Evolutionary conservation across 35 echinoderm and acorn worm genomes (phyloP).

Genomic region (Apostichopus parvimensis): DNA sequence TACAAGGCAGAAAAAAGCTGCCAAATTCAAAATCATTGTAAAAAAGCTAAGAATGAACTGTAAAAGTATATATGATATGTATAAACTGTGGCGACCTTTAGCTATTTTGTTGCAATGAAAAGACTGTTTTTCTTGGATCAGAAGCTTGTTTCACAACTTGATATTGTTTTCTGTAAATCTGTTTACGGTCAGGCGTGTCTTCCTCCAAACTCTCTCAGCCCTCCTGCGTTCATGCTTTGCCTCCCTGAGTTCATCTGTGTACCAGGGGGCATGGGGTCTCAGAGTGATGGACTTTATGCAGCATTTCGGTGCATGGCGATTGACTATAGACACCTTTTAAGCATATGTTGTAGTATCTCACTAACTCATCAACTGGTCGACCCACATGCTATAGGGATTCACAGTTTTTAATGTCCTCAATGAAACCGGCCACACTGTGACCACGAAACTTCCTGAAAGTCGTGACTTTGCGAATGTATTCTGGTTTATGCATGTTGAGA

Average conservation of each 20-base stretch:
- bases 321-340: background rate
- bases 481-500: background rate
- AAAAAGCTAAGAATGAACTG: too few relatives aligned
- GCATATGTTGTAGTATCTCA: background rate
- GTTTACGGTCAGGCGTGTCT: background rate
- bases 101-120: background rate
- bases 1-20: too few relatives aligned
- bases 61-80: too few relatives aligned
- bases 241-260: background rate
- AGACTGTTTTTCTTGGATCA: constrained; percentile 12
- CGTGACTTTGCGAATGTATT: background rate
- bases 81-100: too few relatives aligned
- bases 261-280: constrained; percentile 14
- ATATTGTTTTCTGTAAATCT: constrained; percentile 18
- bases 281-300: background rate
- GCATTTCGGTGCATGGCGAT: background rate
- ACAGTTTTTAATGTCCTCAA: constrained; percentile 24
- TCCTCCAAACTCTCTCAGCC: constrained; percentile 19
- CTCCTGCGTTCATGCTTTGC: background rate
- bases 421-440: background rate
- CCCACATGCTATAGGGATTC: background rate
- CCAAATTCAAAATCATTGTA: too few relatives aligned
- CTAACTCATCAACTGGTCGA: constrained; percentile 21
- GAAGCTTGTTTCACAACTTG: background rate
- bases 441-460: constrained; percentile 25